Percentiles rank a stretch among this genome's conserved stretches.
Conservation (phyloP, 2,113 vertebrate genomes). For the Petroica traversi region DNA sequence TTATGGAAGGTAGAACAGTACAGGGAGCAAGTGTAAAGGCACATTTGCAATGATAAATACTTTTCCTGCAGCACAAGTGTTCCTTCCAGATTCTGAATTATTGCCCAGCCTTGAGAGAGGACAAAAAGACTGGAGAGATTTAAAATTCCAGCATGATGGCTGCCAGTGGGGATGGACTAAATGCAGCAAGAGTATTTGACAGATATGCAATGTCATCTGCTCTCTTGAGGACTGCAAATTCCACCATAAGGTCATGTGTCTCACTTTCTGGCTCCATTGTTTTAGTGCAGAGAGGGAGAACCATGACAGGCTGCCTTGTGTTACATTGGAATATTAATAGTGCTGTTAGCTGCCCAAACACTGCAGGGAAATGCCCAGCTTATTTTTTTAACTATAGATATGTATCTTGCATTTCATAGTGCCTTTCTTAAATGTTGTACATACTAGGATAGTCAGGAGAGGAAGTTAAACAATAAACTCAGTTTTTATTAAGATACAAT, state of each 20-base stretch:
- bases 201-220: neutral
- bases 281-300: neutral
- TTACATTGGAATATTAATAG: neutral
- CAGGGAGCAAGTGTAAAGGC: neutral
- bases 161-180: neutral
- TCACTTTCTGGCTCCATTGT: neutral
- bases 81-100: neutral
- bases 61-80: neutral
- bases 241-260: neutral
- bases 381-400: neutral
- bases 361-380: neutral
- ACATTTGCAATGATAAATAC: neutral
- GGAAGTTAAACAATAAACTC: neutral
- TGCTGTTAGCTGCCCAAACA: neutral
- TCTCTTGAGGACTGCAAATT: neutral
- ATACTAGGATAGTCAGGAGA: neutral
- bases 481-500: neutral
- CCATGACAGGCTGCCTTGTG: neutral
- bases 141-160: neutral
- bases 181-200: neutral
- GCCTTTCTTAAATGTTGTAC: neutral
- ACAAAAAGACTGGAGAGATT: neutral
- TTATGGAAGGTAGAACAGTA: neutral
- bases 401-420: neutral
- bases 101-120: neutral